Conservation (phyloP, 2,797 vertebrate genomes). For the Telmatherina bonti region DNA sequence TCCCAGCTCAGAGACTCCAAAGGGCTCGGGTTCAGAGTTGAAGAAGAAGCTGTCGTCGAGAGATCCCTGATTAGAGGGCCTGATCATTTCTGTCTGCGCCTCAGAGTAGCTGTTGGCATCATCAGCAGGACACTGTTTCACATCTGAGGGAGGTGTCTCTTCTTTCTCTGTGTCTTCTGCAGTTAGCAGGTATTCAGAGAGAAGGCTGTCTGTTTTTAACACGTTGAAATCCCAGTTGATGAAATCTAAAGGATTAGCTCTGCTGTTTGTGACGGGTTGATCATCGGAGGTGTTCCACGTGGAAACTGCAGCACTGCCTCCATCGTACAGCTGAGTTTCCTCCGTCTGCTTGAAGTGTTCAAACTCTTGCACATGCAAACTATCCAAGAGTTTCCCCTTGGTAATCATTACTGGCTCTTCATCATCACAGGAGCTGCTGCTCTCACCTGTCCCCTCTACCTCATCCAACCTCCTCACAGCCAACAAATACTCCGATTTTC, state of each 20-base stretch:
- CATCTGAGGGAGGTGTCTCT: constrained; percentile 18
- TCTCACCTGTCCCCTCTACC: constrained; percentile 39
- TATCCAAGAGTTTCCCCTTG: constrained; percentile 4
- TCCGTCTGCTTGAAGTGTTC: constrained; percentile 15
- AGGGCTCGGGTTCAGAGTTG: constrained; percentile 15
- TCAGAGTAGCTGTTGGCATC: constrained; percentile 21
- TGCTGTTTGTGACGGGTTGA: background rate
- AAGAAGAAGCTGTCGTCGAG: constrained; percentile 70
- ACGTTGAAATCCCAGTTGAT: constrained; percentile 34
- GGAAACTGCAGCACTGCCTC: constrained; percentile 5
- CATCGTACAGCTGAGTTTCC: background rate
- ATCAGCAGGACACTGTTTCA: constrained; percentile 22
- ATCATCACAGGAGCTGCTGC: constrained; percentile 59
- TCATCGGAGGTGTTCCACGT: constrained; percentile 21
- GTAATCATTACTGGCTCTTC: constrained; percentile 27
- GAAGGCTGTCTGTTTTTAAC: constrained; percentile 19
- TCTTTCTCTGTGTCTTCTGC: constrained; percentile 38
- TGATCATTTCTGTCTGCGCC: constrained; percentile 15
- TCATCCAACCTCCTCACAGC: background rate
- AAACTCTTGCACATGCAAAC: background rate
- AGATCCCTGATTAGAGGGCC: constrained; percentile 48
- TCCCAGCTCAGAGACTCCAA: constrained; percentile 23
- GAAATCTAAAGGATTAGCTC: constrained; percentile 20
- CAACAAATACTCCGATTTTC: background rate
- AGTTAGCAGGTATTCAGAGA: constrained; percentile 45